Evolutionary conservation across 64 coral and sea anemone species (phyloP), one percentile per base, ranked within the genome.

Genomic region (Pachyseris speciosa): DNA sequence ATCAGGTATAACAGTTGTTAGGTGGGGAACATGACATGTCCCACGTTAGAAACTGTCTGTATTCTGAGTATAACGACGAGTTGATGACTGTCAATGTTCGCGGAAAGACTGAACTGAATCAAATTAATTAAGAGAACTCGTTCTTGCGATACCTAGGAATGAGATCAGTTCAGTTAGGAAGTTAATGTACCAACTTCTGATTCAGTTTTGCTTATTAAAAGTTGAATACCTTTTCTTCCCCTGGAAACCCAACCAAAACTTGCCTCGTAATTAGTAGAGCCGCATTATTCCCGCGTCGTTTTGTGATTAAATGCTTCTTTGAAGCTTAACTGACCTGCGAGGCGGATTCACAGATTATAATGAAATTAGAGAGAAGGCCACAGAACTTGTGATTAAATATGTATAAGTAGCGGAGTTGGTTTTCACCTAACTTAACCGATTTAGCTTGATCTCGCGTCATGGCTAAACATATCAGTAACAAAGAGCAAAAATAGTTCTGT

Each of bases 311-410:
- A 37, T 69, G 32, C 25, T 69, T 13, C 33, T 69, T n/a, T n/a
- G n/a, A n/a, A n/a, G 4, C 9, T 19, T 72, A 2, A 2, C 36
- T 22, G 43, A 30, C 9, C 73, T 76, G 2, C 8, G 22, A 4
- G 37, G 26, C 17, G 32, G 37, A 57, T 19, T 57, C 22, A 57
- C 4, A 69, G 37, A 69, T 69, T 69, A 19, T 9, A 76, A 31
- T 12, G 12, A 50, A 52, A 17, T 32, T 1, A 50, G 45, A 27
- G 73, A 15, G 27, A 50, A 17, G 42, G 55, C 77, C 77, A 41
- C 63, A 11, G 10, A n/a, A 9, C 11, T 60, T 11, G 10, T 9
- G 19, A 81, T 81, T 81, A 81, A 81, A 81, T 24, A 81, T 81
- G 37, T 22, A 81, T 81, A 33, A 25, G 20, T 2, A 59, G 37